Evolutionary conservation across 2,113 vertebrate genomes (phyloP).

Genomic region (Tupaia tana): DNA sequence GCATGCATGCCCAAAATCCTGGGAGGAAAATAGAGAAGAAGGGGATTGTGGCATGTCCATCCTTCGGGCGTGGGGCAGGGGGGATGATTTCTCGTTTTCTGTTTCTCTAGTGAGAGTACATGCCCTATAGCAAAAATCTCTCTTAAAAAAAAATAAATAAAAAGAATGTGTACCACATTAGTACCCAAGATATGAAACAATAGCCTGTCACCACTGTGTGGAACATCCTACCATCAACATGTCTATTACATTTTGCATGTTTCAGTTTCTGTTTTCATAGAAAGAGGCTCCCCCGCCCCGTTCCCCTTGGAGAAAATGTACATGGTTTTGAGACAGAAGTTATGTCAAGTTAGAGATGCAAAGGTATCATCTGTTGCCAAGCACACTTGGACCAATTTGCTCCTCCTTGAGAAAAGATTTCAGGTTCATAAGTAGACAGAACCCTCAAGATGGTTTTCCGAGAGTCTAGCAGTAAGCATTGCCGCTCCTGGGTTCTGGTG

Average conservation of each 20-base stretch:
- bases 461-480: not conserved
- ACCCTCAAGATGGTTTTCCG: not conserved
- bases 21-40: too few relatives aligned
- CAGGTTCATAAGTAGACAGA: not conserved
- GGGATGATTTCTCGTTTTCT: too few relatives aligned
- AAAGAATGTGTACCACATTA: too few relatives aligned
- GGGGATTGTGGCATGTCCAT: too few relatives aligned
- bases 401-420: not conserved
- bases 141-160: too few relatives aligned
- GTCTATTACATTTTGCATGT: not conserved
- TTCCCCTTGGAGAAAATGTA: not conserved
- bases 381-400: not conserved
- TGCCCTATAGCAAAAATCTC: too few relatives aligned
- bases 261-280: not conserved
- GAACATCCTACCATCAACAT: not conserved
- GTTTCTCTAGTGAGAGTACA: too few relatives aligned
- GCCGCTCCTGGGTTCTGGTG: not conserved
- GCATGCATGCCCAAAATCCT: too few relatives aligned
- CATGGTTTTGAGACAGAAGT: not conserved
- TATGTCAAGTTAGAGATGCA: not conserved
- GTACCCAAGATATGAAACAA: not conserved
- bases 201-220: fast-evolving
- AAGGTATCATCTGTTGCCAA: not conserved
- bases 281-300: not conserved
- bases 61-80: too few relatives aligned